Evolutionary conservation across 2,113 vertebrate genomes (phyloP).

Genomic region (Phalacrocorax pelagicus): DNA sequence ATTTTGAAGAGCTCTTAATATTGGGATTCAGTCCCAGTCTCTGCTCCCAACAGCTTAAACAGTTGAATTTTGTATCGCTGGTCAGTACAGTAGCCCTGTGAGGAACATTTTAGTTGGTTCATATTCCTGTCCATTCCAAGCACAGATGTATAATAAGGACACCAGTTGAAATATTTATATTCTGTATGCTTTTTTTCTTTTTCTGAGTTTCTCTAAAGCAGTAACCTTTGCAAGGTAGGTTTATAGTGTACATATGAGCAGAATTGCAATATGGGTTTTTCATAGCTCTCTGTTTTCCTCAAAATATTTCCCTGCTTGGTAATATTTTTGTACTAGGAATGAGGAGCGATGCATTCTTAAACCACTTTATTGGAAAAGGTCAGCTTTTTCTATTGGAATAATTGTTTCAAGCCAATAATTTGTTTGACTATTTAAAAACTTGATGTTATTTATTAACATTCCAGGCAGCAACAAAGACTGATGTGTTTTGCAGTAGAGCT

Average conservation of each 20-base stretch:
- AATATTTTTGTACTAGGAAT: constrained; percentile 40
- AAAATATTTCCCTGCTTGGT: constrained; percentile 27
- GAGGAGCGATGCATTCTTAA: constrained; percentile 43
- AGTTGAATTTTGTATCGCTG: constrained; percentile 33
- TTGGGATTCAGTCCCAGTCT: constrained; percentile 34
- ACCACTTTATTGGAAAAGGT: constrained; percentile 46
- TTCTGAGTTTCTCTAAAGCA: background rate
- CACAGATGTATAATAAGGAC: background rate
- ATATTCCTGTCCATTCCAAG: background rate
- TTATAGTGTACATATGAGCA: background rate
- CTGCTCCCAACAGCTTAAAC: constrained; percentile 25
- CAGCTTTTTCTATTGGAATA: constrained; percentile 61
- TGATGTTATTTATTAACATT: constrained; percentile 74
- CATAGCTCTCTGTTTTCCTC: constrained; percentile 7
- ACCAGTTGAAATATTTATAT: background rate
- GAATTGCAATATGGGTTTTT: background rate
- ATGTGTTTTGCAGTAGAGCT: constrained; percentile 72
- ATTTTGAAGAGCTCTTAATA: constrained; percentile 64
- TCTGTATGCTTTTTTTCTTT: background rate
- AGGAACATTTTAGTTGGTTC: constrained; percentile 29
- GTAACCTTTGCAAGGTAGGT: constrained; percentile 16
- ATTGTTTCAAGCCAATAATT: constrained; percentile 69
- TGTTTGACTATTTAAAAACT: constrained; percentile 71
- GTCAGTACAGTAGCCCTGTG: constrained; percentile 9
- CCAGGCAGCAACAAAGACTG: constrained; percentile 66